phyloP scores from a whole-genome alignment of 1,140 invertebrate genomes.

The Eubasilissa regina region DNA sequence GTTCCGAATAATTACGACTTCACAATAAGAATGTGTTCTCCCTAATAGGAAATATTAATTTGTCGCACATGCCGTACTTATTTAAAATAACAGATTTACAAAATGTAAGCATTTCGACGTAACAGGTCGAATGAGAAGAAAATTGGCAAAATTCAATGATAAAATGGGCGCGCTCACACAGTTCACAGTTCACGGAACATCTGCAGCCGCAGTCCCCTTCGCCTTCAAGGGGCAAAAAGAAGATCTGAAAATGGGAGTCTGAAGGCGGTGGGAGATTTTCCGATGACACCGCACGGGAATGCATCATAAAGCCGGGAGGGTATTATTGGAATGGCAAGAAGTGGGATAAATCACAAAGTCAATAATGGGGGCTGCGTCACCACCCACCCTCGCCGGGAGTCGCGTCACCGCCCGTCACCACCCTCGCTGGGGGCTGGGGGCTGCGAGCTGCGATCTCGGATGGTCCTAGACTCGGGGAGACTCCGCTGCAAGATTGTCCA shows the following conservation, averaged over 20 bases:
- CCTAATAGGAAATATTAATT: too few species aligned
- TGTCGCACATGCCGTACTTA: too few species aligned
- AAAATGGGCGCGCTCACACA: neutral
- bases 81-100: too few species aligned
- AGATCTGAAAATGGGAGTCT: neutral
- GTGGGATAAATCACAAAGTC: conserved; percentile 37
- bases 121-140: conserved; percentile 18
- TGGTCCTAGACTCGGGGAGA: too few species aligned
- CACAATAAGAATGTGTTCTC: too few species aligned
- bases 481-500: too few species aligned
- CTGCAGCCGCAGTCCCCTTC: neutral
- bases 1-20: too few species aligned
- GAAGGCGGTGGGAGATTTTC: conserved; percentile 36
- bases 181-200: too few species aligned
- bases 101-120: neutral
- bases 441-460: too few species aligned
- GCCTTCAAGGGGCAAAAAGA: neutral
- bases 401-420: neutral
- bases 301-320: conserved; percentile 38
- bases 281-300: conserved; percentile 42
- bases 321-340: conserved; percentile 40
- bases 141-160: neutral
- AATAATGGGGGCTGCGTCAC: conserved; percentile 8
- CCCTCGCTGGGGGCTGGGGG: too few species aligned
- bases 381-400: neutral